Evolutionary conservation across 2,797 vertebrate genomes (phyloP).

Genomic region (Rhabdomys pumilio): DNA sequence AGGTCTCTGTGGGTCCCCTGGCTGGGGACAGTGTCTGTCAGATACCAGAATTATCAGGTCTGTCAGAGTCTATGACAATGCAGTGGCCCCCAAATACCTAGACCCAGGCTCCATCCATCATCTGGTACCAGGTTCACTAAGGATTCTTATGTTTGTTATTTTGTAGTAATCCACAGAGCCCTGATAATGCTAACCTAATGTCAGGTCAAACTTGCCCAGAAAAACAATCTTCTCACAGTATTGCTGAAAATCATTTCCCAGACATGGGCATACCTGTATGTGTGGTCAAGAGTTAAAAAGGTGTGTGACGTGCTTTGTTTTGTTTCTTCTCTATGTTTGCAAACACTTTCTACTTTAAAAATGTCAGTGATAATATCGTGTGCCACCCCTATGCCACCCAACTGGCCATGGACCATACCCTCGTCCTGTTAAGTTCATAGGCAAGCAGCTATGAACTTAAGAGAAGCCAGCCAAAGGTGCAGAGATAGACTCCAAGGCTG

Average conservation of each 20-base stretch:
- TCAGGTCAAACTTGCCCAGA: neutral
- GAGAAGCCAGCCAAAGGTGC: conserved; percentile 96
- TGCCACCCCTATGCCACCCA: too few relatives aligned
- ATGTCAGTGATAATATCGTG: neutral
- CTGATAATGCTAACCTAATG: neutral
- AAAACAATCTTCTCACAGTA: neutral
- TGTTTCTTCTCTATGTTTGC: neutral
- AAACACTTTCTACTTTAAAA: neutral
- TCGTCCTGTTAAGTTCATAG: conserved; percentile 91
- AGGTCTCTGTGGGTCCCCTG: too few relatives aligned
- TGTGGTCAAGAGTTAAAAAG: neutral
- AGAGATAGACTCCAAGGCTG: conserved; percentile 95
- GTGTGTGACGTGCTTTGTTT: neutral
- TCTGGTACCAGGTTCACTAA: neutral
- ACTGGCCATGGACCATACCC: too few relatives aligned
- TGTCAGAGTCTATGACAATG: neutral
- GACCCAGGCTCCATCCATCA: neutral
- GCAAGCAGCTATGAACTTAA: conserved; percentile 95
- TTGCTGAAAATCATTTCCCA: neutral
- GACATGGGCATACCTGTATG: neutral
- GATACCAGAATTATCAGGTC: neutral
- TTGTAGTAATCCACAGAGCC: too few relatives aligned
- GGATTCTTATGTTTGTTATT: neutral
- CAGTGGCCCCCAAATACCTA: neutral
- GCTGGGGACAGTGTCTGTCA: neutral